These are phyloP conservation scores for Caracal caracal DNA, from an alignment of 2,113 vertebrate species.

Conservation along the genomic window DNA sequence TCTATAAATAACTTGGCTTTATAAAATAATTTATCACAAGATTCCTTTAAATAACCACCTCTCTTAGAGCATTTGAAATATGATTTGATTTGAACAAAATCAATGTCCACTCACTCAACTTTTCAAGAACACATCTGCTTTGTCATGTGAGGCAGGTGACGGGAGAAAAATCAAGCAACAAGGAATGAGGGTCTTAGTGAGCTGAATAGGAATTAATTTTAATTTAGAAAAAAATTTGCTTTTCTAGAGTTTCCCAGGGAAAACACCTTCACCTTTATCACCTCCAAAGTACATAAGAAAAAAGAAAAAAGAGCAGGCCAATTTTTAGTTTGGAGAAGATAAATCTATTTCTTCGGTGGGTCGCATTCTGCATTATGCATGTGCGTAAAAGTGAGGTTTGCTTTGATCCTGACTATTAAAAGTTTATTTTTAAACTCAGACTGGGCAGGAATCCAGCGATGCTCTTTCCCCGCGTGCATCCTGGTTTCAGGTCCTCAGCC, in stretches of 20 bases:
- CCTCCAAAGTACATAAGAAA: constrained; percentile 15
- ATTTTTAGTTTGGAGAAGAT: constrained; percentile 78
- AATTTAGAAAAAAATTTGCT: constrained; percentile 67
- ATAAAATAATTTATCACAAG: constrained; percentile 58
- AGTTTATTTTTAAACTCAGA: constrained; percentile 88
- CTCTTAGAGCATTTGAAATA: constrained; percentile 52
- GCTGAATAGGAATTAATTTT: constrained; percentile 52
- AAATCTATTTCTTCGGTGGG: constrained; percentile 79
- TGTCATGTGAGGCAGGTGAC: neutral
- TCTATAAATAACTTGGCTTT: constrained; percentile 61
- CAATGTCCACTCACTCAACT: constrained; percentile 20
- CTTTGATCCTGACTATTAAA: constrained; percentile 89
- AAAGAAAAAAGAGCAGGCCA: neutral
- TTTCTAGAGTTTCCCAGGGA: constrained; percentile 60
- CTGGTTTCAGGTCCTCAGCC: constrained; percentile 80
- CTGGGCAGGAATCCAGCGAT: constrained; percentile 86
- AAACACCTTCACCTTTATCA: constrained; percentile 53
- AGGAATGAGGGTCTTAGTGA: constrained; percentile 64
- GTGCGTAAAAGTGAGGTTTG: constrained; percentile 85
- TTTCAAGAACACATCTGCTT: constrained; percentile 50
- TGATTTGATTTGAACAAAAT: constrained; percentile 67
- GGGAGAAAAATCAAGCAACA: neutral
- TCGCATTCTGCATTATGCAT: constrained; percentile 81
- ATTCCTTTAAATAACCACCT: constrained; percentile 62
- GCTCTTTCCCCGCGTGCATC: constrained; percentile 81